Evolutionary conservation across 1,140 invertebrate genomes (phyloP).

Genomic region (Metopolophium dirhodum): DNA sequence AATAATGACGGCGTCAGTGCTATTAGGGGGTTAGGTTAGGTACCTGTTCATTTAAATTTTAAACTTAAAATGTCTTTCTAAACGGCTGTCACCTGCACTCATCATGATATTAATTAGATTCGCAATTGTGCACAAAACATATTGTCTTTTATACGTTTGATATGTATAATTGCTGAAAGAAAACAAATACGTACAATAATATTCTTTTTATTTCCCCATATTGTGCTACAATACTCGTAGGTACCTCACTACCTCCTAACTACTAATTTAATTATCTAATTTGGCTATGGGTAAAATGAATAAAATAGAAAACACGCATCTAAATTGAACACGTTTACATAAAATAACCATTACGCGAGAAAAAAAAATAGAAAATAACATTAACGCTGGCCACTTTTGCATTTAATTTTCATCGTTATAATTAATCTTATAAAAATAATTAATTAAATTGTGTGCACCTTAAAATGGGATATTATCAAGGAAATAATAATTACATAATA

Average conservation of each 20-base stretch:
- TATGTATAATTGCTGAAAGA: not conserved
- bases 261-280: not conserved
- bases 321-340: slow-evolving; percentile 13
- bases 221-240: too few relatives aligned
- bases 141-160: not conserved
- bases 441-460: not conserved
- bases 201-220: not conserved
- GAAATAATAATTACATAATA: slow-evolving; percentile 16
- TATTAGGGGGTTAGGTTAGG: too few relatives aligned
- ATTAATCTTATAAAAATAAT: slow-evolving; percentile 15
- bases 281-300: not conserved
- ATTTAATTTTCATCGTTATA: slow-evolving; percentile 28
- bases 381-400: not conserved
- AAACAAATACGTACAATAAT: not conserved
- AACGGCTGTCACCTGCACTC: not conserved
- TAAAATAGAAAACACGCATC: not conserved
- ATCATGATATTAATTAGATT: not conserved
- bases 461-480: slow-evolving; percentile 6
- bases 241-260: not conserved
- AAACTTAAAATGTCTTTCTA: not conserved
- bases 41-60: not conserved
- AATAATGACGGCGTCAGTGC: not conserved
- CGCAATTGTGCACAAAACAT: not conserved
- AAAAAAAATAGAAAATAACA: not conserved
- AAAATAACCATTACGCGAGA: slow-evolving; percentile 2